These are phyloP conservation scores for Drymodes brunneopygia DNA, from an alignment of 2,113 vertebrate genomes.

Conservation along the genomic window DNA sequence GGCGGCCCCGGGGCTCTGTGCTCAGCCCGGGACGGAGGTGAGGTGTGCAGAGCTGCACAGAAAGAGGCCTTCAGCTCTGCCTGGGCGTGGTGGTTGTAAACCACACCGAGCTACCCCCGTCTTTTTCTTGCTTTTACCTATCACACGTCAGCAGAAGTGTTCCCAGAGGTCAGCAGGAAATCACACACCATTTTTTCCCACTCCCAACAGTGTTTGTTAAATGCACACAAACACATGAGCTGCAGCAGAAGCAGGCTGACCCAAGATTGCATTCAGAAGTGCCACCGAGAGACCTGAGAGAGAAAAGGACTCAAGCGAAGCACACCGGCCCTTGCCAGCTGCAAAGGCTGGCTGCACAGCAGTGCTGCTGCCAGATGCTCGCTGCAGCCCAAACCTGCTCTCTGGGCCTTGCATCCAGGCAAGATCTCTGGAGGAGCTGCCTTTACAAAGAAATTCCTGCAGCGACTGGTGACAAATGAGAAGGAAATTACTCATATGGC, in stretches of 20 bases:
- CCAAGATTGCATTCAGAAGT: background rate
- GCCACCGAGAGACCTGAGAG: background rate
- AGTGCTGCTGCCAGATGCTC: accelerated
- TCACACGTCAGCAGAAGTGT: background rate
- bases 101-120: background rate
- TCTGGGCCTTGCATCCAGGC: too few species aligned
- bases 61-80: background rate
- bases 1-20: background rate
- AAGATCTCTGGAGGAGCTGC: background rate
- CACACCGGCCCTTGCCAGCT: background rate
- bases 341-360: background rate
- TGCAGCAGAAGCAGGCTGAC: background rate
- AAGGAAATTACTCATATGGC: background rate
- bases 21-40: accelerated
- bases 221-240: accelerated
- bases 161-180: background rate
- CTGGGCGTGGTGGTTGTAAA: background rate
- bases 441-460: background rate
- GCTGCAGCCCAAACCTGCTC: background rate
- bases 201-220: accelerated
- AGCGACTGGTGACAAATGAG: background rate
- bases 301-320: accelerated
- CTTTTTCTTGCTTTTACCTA: background rate
- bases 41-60: too few species aligned
- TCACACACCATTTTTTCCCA: background rate